Conservation (phyloP, 2,113 vertebrate genomes). For the Daboia siamensis region DNA sequence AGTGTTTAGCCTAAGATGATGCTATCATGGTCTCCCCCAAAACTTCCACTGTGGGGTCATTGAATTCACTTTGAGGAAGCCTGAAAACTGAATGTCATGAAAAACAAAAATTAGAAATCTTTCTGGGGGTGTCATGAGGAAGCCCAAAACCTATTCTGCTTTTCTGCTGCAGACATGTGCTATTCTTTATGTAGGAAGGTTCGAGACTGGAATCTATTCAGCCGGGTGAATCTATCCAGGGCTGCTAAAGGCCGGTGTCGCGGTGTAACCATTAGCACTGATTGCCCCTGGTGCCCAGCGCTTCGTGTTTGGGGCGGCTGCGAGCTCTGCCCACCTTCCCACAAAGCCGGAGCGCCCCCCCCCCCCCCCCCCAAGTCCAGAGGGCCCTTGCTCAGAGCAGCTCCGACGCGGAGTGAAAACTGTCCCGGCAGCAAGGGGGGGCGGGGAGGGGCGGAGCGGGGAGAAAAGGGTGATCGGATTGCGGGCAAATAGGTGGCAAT, state of each 20-base stretch:
- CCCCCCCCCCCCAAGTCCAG: neutral
- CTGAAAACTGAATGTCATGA: neutral
- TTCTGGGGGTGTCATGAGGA: neutral
- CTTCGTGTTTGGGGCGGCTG: neutral
- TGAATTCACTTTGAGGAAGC: neutral
- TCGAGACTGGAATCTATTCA: neutral
- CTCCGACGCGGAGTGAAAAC: conserved; percentile 51
- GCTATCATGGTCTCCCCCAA: neutral
- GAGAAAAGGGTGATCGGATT: neutral
- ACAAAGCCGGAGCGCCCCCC: neutral
- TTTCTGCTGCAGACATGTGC: neutral
- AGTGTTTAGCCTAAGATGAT: neutral
- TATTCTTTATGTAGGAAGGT: neutral
- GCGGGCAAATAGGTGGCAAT: conserved; percentile 56
- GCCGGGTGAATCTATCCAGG: neutral
- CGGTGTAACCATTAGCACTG: neutral
- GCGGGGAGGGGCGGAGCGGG: neutral
- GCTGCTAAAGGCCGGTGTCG: neutral
- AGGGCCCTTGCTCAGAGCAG: neutral
- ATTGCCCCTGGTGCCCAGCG: neutral
- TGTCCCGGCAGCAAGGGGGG: conserved; percentile 31
- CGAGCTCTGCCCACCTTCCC: neutral
- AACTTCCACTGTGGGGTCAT: neutral
- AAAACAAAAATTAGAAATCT: neutral
- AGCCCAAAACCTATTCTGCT: neutral